Evolutionary conservation across 2,797 vertebrate genomes (phyloP).

Genomic region (Argentina silus): DNA sequence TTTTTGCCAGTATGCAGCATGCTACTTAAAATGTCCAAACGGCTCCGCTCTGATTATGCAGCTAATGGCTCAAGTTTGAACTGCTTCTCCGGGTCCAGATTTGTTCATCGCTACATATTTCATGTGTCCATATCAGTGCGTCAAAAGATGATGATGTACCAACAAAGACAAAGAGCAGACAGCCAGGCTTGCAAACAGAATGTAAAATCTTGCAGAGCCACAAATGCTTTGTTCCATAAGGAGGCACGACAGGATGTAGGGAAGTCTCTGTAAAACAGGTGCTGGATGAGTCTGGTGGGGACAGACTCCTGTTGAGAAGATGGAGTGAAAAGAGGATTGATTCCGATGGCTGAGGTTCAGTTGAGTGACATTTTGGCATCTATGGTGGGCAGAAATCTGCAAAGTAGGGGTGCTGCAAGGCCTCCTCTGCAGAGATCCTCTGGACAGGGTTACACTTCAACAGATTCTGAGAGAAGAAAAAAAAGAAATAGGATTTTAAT

Average conservation of each 20-base stretch:
- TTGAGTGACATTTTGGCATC: slow-evolving; percentile 39
- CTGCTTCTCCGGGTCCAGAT: slow-evolving; percentile 30
- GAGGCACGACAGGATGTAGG: slow-evolving; percentile 65
- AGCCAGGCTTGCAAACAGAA: slow-evolving; percentile 43
- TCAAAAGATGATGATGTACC: slow-evolving; percentile 35
- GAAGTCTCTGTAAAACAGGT: slow-evolving; percentile 41
- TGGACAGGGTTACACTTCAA: slow-evolving; percentile 92
- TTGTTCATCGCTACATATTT: slow-evolving; percentile 31
- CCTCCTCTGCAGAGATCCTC: slow-evolving; percentile 90
- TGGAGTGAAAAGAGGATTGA: slow-evolving; percentile 60
- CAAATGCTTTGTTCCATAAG: slow-evolving; percentile 50
- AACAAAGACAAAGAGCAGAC: slow-evolving; percentile 34
- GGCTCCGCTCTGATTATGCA: background rate
- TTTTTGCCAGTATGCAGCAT: background rate
- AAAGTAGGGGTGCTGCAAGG: slow-evolving; percentile 90
- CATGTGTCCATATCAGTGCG: slow-evolving; percentile 14
- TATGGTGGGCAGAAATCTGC: slow-evolving; percentile 84
- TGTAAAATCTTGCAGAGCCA: slow-evolving; percentile 47
- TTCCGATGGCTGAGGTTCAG: slow-evolving; percentile 43
- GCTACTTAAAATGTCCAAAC: slow-evolving; percentile 9
- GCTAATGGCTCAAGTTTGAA: slow-evolving; percentile 15
- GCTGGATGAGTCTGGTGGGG: slow-evolving; percentile 51
- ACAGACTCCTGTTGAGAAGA: slow-evolving; percentile 50
- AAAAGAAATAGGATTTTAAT: slow-evolving; percentile 22
- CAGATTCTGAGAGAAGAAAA: slow-evolving; percentile 81